phyloP scores from a whole-genome alignment of 2,113 vertebrate genomes.

The Acinonyx jubatus region DNA sequence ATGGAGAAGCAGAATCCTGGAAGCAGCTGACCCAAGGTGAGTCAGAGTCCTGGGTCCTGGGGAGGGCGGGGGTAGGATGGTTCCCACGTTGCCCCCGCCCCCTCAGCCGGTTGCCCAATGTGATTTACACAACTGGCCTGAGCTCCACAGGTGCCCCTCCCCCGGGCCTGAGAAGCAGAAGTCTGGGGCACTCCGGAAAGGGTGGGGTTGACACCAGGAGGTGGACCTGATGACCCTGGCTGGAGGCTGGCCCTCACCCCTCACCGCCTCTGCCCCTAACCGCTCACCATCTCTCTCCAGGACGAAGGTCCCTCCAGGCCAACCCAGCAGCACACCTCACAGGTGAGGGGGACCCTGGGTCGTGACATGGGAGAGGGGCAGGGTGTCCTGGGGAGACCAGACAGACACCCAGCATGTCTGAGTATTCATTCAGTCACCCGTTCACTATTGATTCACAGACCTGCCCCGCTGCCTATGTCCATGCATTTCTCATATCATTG shows the following conservation, averaged over 20 bases:
- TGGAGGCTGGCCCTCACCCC: background rate
- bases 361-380: fast-evolving
- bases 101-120: conserved; percentile 38
- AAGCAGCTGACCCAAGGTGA: conserved; percentile 70
- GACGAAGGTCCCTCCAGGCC: background rate
- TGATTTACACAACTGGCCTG: conserved; percentile 20
- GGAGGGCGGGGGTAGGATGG: background rate
- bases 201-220: background rate
- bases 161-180: conserved; percentile 62
- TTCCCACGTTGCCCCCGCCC: background rate
- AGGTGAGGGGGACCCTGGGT: conserved; percentile 59
- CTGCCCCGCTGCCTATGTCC: background rate
- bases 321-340: conserved; percentile 81
- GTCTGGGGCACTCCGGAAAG: conserved; percentile 59
- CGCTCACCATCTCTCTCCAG: conserved; percentile 56
- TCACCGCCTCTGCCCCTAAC: background rate
- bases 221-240: background rate
- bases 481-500: background rate
- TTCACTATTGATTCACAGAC: background rate
- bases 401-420: fast-evolving
- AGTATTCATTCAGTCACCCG: background rate
- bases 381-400: background rate
- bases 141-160: conserved; percentile 30
- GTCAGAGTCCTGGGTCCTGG: background rate
- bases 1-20: background rate